Percentiles rank a stretch among this genome's conserved stretches.
Conservation (phyloP, 2,888 invertebrate species). For the Leptopilina syphax region DNA sequence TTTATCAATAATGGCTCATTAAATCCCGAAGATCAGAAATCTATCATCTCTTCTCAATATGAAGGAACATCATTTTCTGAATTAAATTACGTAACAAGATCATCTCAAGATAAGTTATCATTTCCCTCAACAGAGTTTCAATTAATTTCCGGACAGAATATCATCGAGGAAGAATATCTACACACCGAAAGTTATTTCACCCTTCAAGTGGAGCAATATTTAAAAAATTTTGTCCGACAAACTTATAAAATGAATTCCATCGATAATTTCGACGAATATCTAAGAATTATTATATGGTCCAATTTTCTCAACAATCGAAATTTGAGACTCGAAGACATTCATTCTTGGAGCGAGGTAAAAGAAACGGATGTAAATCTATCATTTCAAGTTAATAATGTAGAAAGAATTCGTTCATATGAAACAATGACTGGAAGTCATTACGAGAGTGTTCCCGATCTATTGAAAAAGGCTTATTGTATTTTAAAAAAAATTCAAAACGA, state of each 20-base stretch:
- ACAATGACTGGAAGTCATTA: background rate
- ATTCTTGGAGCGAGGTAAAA: background rate
- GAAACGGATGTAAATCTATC: background rate
- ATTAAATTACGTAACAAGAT: constrained; percentile 10
- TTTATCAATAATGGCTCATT: constrained; percentile 1
- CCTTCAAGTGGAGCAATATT: background rate
- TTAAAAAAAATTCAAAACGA: constrained; percentile 10
- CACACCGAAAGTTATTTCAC: constrained; percentile 7
- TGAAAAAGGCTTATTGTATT: constrained; percentile 3
- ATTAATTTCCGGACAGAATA: constrained; percentile 8
- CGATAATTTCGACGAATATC: background rate
- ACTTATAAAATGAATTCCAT: background rate
- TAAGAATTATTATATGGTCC: background rate
- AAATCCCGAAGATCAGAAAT: background rate
- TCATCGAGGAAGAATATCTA: background rate
- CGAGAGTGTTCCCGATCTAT: constrained; percentile 8
- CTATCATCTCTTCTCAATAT: background rate
- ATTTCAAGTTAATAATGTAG: background rate
- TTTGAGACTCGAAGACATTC: background rate
- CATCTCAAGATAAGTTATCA: background rate
- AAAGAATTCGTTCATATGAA: background rate
- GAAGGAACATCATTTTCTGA: background rate
- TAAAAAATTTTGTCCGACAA: background rate
- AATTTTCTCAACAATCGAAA: background rate
- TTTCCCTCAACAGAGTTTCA: constrained; percentile 13